phyloP scores from a whole-genome alignment of 2,888 invertebrate species.

The Bombylius discolor region DNA sequence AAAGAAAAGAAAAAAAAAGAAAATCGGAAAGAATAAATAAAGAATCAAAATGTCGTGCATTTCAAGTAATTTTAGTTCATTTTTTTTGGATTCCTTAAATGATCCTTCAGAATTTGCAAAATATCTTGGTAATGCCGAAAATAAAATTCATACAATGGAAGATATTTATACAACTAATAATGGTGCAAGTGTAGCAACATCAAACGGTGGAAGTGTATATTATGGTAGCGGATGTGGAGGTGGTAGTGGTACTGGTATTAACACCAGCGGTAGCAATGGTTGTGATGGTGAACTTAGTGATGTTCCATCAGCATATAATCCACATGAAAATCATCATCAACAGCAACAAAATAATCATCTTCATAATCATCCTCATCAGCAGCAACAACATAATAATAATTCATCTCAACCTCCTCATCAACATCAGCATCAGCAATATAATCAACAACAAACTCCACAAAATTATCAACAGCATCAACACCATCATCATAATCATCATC shows the following conservation, averaged over 20 bases:
- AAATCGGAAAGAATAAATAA: background rate
- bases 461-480: background rate
- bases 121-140: constrained; percentile 35
- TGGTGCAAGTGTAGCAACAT: background rate
- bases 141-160: constrained; percentile 32
- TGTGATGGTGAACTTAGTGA: constrained; percentile 9
- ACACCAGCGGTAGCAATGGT: constrained; percentile 9
- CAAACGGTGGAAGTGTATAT: background rate
- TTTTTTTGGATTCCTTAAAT: constrained; percentile 34
- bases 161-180: constrained; percentile 28
- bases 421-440: constrained; percentile 2
- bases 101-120: constrained; percentile 36
- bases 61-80: constrained; percentile 36
- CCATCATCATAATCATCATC: constrained; percentile 4
- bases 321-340: background rate
- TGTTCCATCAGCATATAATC: background rate
- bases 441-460: constrained; percentile 6
- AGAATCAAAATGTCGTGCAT: constrained; percentile 33
- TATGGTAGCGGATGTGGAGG: background rate
- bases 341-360: background rate
- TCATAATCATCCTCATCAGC: no score
- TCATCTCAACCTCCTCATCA: background rate
- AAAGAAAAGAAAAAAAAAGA: background rate
- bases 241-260: background rate
- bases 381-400: no score